Base-by-base conservation (phyloP, 1,140 invertebrate species). In the Phenacoccus solenopsis region DNA sequence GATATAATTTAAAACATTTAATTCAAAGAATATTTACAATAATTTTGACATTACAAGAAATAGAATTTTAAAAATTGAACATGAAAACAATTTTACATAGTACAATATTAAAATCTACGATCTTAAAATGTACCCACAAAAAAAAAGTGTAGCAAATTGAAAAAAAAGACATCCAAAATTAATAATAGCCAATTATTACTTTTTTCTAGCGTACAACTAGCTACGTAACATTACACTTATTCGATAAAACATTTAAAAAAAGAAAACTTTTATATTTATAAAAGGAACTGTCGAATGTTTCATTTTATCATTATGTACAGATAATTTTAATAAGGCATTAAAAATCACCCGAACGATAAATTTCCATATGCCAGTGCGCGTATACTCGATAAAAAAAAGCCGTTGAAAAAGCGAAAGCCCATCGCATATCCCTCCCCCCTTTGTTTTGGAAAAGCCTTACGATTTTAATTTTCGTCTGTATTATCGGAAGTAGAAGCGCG, bases 21-120 rank as follows among this genome's bases (percentile, higher is more conserved):
- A 64, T 64, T 64, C 59, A 64, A 64, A 64, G 59, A 64, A 64
- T 64, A 64, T 64, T 64, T 64, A 64, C 59, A 64, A 64, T 64
- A 64, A 64, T 64, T 64, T 64, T 64, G 59, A 64, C 59, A 64
- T 64, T 49, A 49, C 38, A 49, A 49, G 38, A 49, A 49, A 49
- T 49, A 49, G 4, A 49, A 3, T 64, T 64, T 64, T 24, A 64
- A 64, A 64, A 64, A 64, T 64, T 27, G 59, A 25, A 64, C 25
- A 64, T 64, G 59, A 64, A 64, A 64, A 64, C 59, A 64, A 64
- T 64, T 25, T 64, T 64, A 64, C 59, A 64, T 64, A 25, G 59
- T 25, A 64, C 25, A 25, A 64, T 27, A 27, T 64, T 64, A 64
- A 64, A 64, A 64, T 64, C 59, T 64, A 64, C 22, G 25, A 64